Conservation (phyloP, 2,797 vertebrate species). For the Agapornis canus region DNA sequence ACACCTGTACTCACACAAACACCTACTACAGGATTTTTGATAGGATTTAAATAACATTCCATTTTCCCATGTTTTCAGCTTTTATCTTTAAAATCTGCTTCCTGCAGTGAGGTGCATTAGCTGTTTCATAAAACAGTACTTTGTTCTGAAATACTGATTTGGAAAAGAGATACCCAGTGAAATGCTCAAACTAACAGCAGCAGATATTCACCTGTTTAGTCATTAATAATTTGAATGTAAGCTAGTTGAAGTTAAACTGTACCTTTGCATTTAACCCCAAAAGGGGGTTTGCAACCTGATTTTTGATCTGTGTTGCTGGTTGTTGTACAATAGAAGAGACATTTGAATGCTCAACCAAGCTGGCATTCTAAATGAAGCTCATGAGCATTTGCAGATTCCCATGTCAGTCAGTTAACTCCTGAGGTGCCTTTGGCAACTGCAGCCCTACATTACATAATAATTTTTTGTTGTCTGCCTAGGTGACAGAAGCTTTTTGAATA, state of each 20-base stretch:
- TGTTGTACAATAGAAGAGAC: background rate
- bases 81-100: background rate
- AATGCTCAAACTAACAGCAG: background rate
- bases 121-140: background rate
- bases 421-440: background rate
- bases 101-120: background rate
- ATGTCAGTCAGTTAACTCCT: background rate
- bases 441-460: background rate
- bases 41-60: background rate
- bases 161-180: background rate
- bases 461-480: background rate
- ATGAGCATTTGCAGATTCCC: background rate
- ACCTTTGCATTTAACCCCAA: background rate
- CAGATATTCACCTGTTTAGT: background rate
- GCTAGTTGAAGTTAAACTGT: background rate
- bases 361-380: background rate
- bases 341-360: background rate
- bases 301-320: background rate
- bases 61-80: background rate
- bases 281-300: background rate
- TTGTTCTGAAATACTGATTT: background rate
- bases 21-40: background rate
- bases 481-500: background rate
- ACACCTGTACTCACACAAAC: background rate
- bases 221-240: background rate